Evolutionary conservation across 2,113 vertebrate genomes (phyloP), one percentile per base, ranked within the genome.

Genomic region (Hemicordylus capensis): DNA sequence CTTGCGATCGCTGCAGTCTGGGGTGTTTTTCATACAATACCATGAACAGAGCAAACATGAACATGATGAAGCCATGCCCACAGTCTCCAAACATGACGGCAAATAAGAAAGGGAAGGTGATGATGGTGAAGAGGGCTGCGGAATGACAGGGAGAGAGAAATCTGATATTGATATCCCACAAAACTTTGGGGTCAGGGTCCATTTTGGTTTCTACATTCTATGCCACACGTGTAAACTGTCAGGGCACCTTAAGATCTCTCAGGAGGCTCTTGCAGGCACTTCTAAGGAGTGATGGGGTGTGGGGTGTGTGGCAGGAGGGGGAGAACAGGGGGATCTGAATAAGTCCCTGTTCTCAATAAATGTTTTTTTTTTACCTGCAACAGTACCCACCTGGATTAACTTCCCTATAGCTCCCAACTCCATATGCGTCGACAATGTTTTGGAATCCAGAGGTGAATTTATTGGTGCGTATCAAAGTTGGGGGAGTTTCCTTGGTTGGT

Each of bases 31-130:
- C 99, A 6, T 96, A 98, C 1, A 97, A 61, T 66, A 99, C 97
- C 96, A 99, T 95, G 96, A 98, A 94, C 66, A 97, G 91, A 44
- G 98, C 98, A 90, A 99, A 99, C 0, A 98, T 11, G 89, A 97
- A 94, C 98, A 99, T 99, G 42, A 99, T 95, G 0, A 98, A 70
- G 24, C 99, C 99, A 1, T 99, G 99, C 19, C 99, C 99, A 0
- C 98, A 93, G 94, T 99, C 99, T 75, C 98, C 99, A 48, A 99
- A 99, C 99, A 99, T 99, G 85, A 99, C 97, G 0, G 98, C 98
- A 4, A 99, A 99, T 88, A 99, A 84, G 90, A 99, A 99, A 0
- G 99, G 99, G 84, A 99, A 99, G 0, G 98, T 99, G 95, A 99
- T 96, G 94, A 99, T 97, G 91, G 98, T 98, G 44, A 98, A 99